Conservation (phyloP, 2,888 invertebrate species). For the Ceraclea dissimilis region DNA sequence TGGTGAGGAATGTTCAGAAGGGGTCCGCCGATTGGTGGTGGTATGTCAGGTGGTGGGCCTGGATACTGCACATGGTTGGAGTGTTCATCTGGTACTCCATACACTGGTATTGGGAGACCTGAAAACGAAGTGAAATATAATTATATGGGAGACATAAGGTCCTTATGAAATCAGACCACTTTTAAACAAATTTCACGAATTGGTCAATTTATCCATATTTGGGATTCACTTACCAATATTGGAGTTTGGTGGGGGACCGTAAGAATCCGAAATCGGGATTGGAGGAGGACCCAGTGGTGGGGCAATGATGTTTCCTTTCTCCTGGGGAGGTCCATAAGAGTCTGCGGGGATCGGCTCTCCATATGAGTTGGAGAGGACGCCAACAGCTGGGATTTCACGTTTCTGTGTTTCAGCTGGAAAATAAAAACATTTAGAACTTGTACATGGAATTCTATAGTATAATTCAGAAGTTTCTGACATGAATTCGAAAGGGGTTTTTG, state of each 20-base stretch:
- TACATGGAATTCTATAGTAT: not conserved
- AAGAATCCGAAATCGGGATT: constrained; percentile 29
- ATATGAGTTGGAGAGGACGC: constrained; percentile 43
- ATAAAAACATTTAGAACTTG: not conserved
- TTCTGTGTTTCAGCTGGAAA: constrained; percentile 40
- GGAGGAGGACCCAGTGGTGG: constrained; percentile 29
- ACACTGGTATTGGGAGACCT: constrained; percentile 50
- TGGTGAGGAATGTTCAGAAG: constrained; percentile 33
- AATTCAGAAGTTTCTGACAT: not conserved
- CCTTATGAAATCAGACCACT: not conserved
- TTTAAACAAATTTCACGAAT: not conserved
- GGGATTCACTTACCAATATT: constrained; percentile 19
- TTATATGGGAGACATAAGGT: not conserved
- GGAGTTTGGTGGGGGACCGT: constrained; percentile 24
- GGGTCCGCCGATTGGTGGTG: constrained; percentile 33
- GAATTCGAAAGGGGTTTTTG: no score
- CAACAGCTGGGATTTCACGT: constrained; percentile 33
- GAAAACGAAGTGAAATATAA: constrained; percentile 30
- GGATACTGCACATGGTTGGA: constrained; percentile 38
- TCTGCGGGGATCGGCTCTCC: constrained; percentile 47
- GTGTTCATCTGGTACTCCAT: constrained; percentile 49
- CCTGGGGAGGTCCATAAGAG: constrained; percentile 47
- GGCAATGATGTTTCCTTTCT: constrained; percentile 28
- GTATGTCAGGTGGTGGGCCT: constrained; percentile 41
- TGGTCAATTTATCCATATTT: no score